These are phyloP conservation scores for Crocallis elinguaria DNA, from an alignment of 2,888 invertebrate genomes.

Conservation along the genomic window DNA sequence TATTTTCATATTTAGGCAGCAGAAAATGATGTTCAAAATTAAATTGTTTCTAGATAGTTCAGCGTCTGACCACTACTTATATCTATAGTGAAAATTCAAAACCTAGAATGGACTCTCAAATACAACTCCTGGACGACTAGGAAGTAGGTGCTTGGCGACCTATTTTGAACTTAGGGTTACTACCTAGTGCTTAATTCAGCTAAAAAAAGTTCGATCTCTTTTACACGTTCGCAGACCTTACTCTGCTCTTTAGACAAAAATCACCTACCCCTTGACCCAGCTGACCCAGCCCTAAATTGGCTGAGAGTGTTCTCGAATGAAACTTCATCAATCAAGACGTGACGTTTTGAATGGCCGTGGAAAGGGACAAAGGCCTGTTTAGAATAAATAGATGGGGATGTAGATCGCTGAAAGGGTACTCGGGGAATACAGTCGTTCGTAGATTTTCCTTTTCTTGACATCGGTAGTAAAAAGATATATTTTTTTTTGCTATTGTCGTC, in stretches of 20 bases:
- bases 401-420: conserved; percentile 16
- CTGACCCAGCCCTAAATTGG: conserved; percentile 41
- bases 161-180: no score
- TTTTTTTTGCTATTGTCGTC: neutral
- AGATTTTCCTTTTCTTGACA: neutral
- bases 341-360: conserved; percentile 54
- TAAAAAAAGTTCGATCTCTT: neutral
- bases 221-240: neutral
- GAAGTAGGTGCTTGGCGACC: no score
- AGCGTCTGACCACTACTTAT: no score
- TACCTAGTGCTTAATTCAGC: no score
- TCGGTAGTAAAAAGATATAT: neutral
- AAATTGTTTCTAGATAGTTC: no score
- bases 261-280: conserved; percentile 13
- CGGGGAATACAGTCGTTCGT: neutral
- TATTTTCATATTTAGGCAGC: no score
- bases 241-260: neutral
- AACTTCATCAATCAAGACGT: conserved; percentile 62
- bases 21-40: no score
- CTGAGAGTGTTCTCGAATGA: conserved; percentile 48
- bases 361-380: conserved; percentile 54
- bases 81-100: no score
- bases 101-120: no score
- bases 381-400: conserved; percentile 53
- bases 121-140: no score